Evolutionary conservation across 2,797 vertebrate species (phyloP).

Genomic region (Euphonia xanthogaster): DNA sequence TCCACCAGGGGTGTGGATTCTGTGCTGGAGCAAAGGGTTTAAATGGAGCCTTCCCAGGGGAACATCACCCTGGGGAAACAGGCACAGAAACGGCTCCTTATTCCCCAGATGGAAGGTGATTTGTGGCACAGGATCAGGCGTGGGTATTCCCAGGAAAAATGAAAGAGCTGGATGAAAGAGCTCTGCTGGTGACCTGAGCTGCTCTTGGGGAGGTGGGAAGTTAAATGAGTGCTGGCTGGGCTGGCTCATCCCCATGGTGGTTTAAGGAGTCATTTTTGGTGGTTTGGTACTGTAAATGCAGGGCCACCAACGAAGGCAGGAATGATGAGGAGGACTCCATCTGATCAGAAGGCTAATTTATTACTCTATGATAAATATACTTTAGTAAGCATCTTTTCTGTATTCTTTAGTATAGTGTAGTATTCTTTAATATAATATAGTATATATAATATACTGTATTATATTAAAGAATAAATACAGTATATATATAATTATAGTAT

Average conservation of each 20-base stretch:
- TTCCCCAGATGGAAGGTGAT: fast-evolving
- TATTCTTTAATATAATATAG: no score
- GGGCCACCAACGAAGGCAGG: no score
- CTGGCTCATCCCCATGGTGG: fast-evolving
- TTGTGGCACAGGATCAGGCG: fast-evolving
- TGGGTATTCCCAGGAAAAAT: not conserved
- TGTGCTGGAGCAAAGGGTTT: not conserved
- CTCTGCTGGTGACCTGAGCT: not conserved
- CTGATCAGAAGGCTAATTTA: no score
- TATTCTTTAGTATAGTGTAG: no score
- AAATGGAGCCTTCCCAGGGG: not conserved
- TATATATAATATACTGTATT: no score
- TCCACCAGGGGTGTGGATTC: fast-evolving
- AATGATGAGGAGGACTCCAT: no score
- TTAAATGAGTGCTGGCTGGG: not conserved
- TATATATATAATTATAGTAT: no score
- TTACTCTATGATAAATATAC: not conserved
- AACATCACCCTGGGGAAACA: not conserved
- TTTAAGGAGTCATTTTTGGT: not conserved
- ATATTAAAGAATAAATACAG: no score
- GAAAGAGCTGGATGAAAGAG: not conserved
- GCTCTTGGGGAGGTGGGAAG: not conserved
- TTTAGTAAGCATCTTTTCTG: no score
- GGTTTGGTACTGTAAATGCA: no score
- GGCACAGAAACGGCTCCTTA: fast-evolving